Evolutionary conservation across 1,140 invertebrate species (phyloP).

Genomic region (Drosophila melanogaster): DNA sequence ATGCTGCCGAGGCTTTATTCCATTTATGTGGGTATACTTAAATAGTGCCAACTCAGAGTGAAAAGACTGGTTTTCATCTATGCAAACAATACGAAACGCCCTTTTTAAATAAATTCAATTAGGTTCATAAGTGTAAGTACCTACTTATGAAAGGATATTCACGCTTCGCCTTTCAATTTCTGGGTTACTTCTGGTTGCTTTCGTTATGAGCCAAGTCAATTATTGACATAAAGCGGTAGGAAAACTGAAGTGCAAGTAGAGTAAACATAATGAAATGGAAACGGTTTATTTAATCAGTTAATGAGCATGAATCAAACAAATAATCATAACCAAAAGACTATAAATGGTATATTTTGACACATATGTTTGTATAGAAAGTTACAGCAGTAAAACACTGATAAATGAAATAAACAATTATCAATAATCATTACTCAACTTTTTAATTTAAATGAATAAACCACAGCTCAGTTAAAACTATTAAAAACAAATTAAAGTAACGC

Average conservation of each 20-base stretch:
- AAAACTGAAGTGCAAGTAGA: slow-evolving; percentile 15
- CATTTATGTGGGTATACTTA: slow-evolving; percentile 8
- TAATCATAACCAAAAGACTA: slow-evolving; percentile 5
- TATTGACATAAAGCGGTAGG: slow-evolving; percentile 15
- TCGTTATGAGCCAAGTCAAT: slow-evolving; percentile 2
- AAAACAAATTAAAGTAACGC: slow-evolving; percentile 10
- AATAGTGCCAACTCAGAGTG: not conserved
- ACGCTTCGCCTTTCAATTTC: not conserved
- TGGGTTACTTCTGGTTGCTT: not conserved
- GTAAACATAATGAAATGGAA: slow-evolving; percentile 46
- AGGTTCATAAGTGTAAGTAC: slow-evolving; percentile 1
- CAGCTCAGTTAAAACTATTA: slow-evolving; percentile 2
- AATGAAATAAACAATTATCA: too few relatives aligned
- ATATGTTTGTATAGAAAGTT: not conserved
- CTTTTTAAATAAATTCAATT: slow-evolving; percentile 1
- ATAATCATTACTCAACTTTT: not conserved
- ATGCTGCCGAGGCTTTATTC: slow-evolving; percentile 33
- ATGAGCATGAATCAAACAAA: slow-evolving; percentile 17
- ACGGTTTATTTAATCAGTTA: slow-evolving; percentile 44
- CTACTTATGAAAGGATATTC: slow-evolving; percentile 5
- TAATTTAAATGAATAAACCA: not conserved
- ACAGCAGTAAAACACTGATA: not conserved
- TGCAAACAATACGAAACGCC: not conserved
- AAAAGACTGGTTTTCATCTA: slow-evolving; percentile 20
- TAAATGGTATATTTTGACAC: not conserved